phyloP scores from a whole-genome alignment of 1,140 invertebrate genomes.

The Nomia melanderi region DNA sequence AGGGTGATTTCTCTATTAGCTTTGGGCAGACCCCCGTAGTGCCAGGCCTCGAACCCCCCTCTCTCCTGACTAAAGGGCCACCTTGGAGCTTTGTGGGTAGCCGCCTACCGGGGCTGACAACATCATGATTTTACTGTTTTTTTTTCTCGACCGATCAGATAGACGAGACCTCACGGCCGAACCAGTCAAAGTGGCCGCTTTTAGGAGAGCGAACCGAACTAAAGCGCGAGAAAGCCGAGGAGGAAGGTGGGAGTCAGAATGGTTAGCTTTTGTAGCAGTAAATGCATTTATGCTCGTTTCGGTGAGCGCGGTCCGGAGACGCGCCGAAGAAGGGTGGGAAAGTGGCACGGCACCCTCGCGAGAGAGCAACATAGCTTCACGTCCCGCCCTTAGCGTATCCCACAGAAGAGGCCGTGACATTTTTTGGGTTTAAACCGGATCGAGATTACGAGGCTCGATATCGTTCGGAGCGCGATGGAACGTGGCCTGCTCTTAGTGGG shows the following conservation, averaged over 20 bases:
- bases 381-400: slow-evolving; percentile 61
- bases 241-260: slow-evolving; percentile 21
- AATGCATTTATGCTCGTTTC: slow-evolving; percentile 39
- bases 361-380: slow-evolving; percentile 67
- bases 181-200: slow-evolving; percentile 53
- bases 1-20: slow-evolving; percentile 73
- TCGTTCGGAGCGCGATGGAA: slow-evolving; percentile 55
- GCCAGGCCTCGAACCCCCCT: slow-evolving; percentile 44
- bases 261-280: slow-evolving; percentile 37
- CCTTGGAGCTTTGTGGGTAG: slow-evolving; percentile 66
- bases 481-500: slow-evolving; percentile 43
- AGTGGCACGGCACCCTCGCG: slow-evolving; percentile 45
- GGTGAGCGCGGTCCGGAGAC: not conserved
- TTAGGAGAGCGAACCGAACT: slow-evolving; percentile 45
- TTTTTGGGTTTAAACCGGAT: slow-evolving; percentile 62
- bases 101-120: slow-evolving; percentile 56
- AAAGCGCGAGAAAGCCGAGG: slow-evolving; percentile 40
- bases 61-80: slow-evolving; percentile 53
- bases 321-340: slow-evolving; percentile 55
- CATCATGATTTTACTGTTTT: slow-evolving; percentile 67
- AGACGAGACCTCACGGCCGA: slow-evolving; percentile 31
- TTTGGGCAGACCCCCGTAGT: slow-evolving; percentile 62
- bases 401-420: slow-evolving; percentile 40
- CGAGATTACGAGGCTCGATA: slow-evolving; percentile 67
- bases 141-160: slow-evolving; percentile 51